Conservation (phyloP, 2,888 invertebrate genomes). For the Metellina segmentata region DNA sequence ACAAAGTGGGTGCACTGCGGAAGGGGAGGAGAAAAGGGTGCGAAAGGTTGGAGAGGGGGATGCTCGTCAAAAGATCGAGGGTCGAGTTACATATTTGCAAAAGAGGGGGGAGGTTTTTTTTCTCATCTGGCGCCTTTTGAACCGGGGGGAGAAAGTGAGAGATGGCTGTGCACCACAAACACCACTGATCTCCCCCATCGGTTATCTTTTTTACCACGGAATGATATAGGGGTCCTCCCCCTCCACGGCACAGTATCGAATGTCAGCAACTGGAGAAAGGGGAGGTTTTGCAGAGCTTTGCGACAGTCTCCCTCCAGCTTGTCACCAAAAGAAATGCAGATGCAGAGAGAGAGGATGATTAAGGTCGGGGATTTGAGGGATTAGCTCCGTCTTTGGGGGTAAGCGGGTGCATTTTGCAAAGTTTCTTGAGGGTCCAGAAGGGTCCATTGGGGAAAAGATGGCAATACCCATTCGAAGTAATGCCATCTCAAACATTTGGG, state of each 20-base stretch:
- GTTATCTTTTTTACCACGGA: slow-evolving; percentile 50
- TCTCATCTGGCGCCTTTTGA: background rate
- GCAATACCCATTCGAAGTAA: too few species aligned
- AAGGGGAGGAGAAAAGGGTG: slow-evolving; percentile 47
- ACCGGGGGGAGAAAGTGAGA: slow-evolving; percentile 34
- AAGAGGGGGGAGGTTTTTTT: slow-evolving; percentile 45
- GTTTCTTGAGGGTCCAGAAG: too few species aligned
- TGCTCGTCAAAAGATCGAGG: slow-evolving; percentile 62
- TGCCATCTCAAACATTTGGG: too few species aligned
- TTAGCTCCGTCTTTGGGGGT: too few species aligned
- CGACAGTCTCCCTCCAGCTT: background rate
- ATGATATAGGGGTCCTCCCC: slow-evolving; percentile 59
- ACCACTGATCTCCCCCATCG: slow-evolving; percentile 26
- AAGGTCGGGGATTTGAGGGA: background rate
- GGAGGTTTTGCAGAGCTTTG: slow-evolving; percentile 19
- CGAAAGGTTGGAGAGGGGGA: slow-evolving; percentile 36
- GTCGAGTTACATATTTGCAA: slow-evolving; percentile 73
- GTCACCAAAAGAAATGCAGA: slow-evolving; percentile 5
- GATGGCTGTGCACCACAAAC: slow-evolving; percentile 41
- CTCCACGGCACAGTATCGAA: slow-evolving; percentile 34
- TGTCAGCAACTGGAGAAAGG: slow-evolving; percentile 31
- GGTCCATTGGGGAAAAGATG: too few species aligned
- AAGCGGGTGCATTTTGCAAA: too few species aligned
- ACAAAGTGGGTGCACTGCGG: slow-evolving; percentile 33
- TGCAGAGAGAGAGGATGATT: background rate